phyloP scores from a whole-genome alignment of 2,797 vertebrate species.

The Dallia pectoralis region DNA sequence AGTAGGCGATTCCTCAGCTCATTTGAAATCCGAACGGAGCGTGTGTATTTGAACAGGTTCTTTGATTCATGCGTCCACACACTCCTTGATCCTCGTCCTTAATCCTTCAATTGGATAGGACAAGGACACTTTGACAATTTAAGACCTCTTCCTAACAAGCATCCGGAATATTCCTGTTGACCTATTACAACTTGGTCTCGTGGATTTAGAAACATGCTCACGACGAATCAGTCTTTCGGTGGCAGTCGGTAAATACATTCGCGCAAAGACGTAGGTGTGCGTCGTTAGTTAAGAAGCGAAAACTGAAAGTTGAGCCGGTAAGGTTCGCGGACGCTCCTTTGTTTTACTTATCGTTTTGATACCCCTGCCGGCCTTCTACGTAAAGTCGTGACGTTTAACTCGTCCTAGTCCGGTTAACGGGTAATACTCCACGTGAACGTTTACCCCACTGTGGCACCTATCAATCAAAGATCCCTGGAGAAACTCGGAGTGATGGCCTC shows the following conservation, averaged over 20 bases:
- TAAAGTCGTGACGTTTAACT: neutral
- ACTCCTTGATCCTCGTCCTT: slow-evolving; percentile 74
- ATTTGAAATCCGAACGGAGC: slow-evolving; percentile 71
- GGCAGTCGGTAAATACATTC: slow-evolving; percentile 45
- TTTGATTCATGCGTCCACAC: slow-evolving; percentile 82
- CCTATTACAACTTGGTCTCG: slow-evolving; percentile 62
- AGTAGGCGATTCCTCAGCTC: slow-evolving; percentile 50
- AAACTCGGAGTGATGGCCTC: neutral
- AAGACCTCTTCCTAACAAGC: slow-evolving; percentile 73
- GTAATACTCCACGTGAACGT: slow-evolving; percentile 2
- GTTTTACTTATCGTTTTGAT: neutral
- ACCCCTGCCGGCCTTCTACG: neutral
- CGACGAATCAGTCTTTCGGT: slow-evolving; percentile 65
- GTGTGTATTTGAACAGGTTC: slow-evolving; percentile 73
- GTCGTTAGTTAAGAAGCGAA: slow-evolving; percentile 23
- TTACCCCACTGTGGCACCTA: slow-evolving; percentile 16
- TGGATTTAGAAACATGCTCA: slow-evolving; percentile 61
- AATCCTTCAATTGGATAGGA: slow-evolving; percentile 76
- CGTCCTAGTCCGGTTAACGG: slow-evolving; percentile 17
- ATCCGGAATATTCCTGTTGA: slow-evolving; percentile 71
- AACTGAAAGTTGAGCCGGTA: slow-evolving; percentile 31
- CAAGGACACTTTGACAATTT: slow-evolving; percentile 83
- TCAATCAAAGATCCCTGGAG: slow-evolving; percentile 8
- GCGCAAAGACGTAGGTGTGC: slow-evolving; percentile 22
- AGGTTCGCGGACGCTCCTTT: neutral